Evolutionary conservation across 2,888 invertebrate species (phyloP).

Genomic region (Apamea epomidion): DNA sequence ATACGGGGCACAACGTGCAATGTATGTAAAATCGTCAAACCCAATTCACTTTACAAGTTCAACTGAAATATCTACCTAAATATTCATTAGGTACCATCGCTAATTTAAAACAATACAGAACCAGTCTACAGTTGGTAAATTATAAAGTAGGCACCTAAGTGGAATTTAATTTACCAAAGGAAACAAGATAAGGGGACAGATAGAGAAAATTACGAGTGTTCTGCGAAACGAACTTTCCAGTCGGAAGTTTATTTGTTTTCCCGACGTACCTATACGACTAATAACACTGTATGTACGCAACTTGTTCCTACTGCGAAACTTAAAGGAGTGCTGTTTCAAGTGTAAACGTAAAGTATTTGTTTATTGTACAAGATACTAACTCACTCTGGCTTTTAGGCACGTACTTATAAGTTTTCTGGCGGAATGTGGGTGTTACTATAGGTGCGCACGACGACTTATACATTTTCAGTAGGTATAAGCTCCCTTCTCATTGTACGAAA

Average conservation of each 20-base stretch:
- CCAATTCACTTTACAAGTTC: too few relatives aligned
- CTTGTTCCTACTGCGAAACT: slow-evolving; percentile 43
- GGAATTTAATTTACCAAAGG: slow-evolving; percentile 63
- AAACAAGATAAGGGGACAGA: slow-evolving; percentile 65
- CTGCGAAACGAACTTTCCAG: slow-evolving; percentile 64
- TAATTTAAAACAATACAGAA: slow-evolving; percentile 25
- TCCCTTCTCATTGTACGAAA: too few relatives aligned
- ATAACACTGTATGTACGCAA: slow-evolving; percentile 42
- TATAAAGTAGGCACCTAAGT: slow-evolving; percentile 36
- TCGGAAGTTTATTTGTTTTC: slow-evolving; percentile 71
- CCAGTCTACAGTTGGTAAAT: slow-evolving; percentile 20
- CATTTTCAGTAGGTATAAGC: too few relatives aligned
- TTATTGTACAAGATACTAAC: slow-evolving; percentile 19
- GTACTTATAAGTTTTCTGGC: not conserved
- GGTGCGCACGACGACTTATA: not conserved
- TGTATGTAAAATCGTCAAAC: too few relatives aligned
- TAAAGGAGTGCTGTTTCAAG: slow-evolving; percentile 39
- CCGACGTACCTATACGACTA: slow-evolving; percentile 46
- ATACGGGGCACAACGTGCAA: too few relatives aligned
- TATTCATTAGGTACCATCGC: not conserved
- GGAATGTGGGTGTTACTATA: not conserved
- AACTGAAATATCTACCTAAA: not conserved
- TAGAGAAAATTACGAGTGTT: slow-evolving; percentile 68
- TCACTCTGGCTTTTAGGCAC: not conserved
- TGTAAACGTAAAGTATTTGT: slow-evolving; percentile 29